Conservation (phyloP, 2,797 vertebrate genomes). For the Falco rusticolus region DNA sequence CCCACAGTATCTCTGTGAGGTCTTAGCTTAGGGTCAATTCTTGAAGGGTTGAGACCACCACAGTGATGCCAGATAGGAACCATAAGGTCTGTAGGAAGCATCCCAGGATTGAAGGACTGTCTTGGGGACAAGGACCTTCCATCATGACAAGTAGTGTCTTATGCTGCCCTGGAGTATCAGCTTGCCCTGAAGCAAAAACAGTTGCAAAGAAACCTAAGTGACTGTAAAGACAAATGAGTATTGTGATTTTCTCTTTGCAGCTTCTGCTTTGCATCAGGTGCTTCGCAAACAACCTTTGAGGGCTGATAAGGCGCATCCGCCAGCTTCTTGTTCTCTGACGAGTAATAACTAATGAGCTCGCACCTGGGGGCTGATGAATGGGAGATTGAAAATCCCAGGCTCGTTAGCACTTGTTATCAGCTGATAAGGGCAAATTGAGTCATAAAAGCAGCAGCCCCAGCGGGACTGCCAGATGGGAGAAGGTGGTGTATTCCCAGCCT, state of each 20-base stretch:
- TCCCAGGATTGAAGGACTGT: neutral
- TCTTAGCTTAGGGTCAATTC: neutral
- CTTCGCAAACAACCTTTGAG: neutral
- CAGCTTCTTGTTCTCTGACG: slow-evolving; percentile 48
- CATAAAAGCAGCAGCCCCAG: slow-evolving; percentile 17
- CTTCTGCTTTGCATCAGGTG: slow-evolving; percentile 47
- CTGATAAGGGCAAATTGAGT: slow-evolving; percentile 70
- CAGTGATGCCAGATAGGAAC: neutral
- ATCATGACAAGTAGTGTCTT: rapidly evolving
- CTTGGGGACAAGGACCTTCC: neutral
- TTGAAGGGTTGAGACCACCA: neutral
- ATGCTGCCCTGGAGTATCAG: neutral
- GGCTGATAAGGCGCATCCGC: slow-evolving; percentile 62
- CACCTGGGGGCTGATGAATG: slow-evolving; percentile 63
- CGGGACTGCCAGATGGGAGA: neutral
- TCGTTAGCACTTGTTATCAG: slow-evolving; percentile 64
- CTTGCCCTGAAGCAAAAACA: neutral
- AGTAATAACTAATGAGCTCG: slow-evolving; percentile 60
- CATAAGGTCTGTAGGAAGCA: neutral
- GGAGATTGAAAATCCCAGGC: slow-evolving; percentile 48
- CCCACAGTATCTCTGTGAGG: neutral
- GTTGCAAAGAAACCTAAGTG: neutral
- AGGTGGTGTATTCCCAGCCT: neutral
- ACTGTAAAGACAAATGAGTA: neutral
- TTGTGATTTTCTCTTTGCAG: slow-evolving; percentile 58